phyloP scores from a whole-genome alignment of 1,140 invertebrate genomes.

The Solenopsis invicta region DNA sequence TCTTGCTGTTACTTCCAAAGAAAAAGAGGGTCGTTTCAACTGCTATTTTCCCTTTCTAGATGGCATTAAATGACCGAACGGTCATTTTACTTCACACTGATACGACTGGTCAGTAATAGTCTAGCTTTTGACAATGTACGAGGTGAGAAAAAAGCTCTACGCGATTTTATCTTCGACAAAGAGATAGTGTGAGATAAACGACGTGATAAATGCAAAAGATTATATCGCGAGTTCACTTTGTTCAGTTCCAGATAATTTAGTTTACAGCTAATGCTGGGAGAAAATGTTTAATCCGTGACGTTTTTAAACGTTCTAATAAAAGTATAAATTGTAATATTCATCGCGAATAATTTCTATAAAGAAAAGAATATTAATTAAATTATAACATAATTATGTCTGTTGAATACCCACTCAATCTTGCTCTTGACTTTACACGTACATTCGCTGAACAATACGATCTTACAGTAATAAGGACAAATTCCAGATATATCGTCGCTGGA shows the following conservation, averaged over 20 bases:
- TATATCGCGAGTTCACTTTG: constrained; percentile 24
- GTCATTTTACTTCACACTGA: constrained; percentile 68
- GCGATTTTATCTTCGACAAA: constrained; percentile 19
- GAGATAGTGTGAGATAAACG: constrained; percentile 28
- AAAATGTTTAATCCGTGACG: neutral
- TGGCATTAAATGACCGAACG: constrained; percentile 54
- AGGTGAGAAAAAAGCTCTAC: neutral
- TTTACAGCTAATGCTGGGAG: neutral
- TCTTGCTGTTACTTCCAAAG: constrained; percentile 61
- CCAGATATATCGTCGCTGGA: constrained; percentile 34
- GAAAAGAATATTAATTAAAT: neutral
- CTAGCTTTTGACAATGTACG: constrained; percentile 49
- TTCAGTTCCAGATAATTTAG: neutral
- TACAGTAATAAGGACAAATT: constrained; percentile 59
- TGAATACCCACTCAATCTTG: neutral
- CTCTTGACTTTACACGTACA: constrained; percentile 16
- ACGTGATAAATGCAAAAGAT: constrained; percentile 39
- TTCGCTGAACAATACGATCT: constrained; percentile 15
- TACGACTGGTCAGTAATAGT: constrained; percentile 58
- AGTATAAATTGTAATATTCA: constrained; percentile 2
- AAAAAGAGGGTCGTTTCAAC: constrained; percentile 74
- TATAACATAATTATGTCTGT: neutral
- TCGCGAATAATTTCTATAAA: neutral
- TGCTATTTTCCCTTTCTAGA: constrained; percentile 46
- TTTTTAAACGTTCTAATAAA: neutral